These are phyloP conservation scores for Lycaena phlaeas DNA, from an alignment of 2,888 invertebrate genomes.

Conservation along the genomic window DNA sequence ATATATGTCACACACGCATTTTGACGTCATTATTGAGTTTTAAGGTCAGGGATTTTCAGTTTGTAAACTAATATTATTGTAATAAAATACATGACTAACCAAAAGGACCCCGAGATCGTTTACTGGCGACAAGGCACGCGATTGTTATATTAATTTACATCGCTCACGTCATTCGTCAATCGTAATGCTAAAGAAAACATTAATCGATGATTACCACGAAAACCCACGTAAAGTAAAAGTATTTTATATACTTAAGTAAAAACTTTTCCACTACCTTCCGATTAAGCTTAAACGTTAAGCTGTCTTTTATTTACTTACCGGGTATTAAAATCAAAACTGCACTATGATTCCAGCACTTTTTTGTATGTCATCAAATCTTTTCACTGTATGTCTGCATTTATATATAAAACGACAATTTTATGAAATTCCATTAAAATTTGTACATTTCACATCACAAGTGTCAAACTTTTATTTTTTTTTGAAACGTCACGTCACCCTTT, in stretches of 20 bases:
- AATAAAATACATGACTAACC: too few relatives aligned
- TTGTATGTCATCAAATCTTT: neutral
- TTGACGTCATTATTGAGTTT: too few relatives aligned
- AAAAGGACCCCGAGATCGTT: neutral
- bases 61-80: too few relatives aligned
- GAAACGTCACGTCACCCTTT: constrained; percentile 27
- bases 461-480: constrained; percentile 51
- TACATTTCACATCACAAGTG: constrained; percentile 48
- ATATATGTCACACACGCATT: too few relatives aligned
- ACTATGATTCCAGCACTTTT: neutral
- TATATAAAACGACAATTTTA: constrained; percentile 28
- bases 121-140: neutral
- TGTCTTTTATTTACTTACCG: neutral
- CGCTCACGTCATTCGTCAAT: neutral
- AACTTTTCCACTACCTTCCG: neutral
- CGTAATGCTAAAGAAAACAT: neutral
- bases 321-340: neutral
- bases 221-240: neutral
- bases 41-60: too few relatives aligned
- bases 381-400: constrained; percentile 11
- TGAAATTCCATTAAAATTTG: constrained; percentile 34
- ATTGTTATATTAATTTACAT: neutral
- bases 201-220: neutral
- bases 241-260: neutral
- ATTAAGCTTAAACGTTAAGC: neutral